phyloP scores from a whole-genome alignment of 2,113 vertebrate genomes.

The Haemorhous mexicanus region DNA sequence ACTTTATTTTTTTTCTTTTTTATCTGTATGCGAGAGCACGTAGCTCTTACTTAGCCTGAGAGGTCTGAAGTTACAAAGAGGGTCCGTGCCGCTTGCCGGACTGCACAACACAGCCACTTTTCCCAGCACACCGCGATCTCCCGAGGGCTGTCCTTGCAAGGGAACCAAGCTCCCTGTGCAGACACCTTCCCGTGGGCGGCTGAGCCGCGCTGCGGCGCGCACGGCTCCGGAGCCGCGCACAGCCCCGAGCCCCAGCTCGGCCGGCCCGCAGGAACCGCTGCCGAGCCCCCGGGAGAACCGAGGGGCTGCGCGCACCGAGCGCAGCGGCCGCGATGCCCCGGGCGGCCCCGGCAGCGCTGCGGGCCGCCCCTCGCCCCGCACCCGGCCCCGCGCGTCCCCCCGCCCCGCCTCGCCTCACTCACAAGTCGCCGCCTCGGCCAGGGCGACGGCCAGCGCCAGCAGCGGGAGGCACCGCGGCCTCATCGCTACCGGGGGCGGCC shows the following conservation, averaged over 20 bases:
- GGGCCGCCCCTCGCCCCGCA: background rate
- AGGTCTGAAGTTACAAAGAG: fast-evolving
- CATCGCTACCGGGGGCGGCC: background rate
- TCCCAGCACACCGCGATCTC: fast-evolving
- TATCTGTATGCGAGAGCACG: background rate
- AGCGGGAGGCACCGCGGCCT: background rate
- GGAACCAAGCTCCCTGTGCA: fast-evolving
- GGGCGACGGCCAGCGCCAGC: background rate
- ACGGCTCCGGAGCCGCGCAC: background rate
- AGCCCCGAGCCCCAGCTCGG: fast-evolving
- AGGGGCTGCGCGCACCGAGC: background rate
- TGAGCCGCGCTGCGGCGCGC: background rate
- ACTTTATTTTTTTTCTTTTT: background rate
- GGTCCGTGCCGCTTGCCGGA: background rate
- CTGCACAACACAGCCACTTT: background rate
- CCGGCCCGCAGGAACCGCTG: background rate
- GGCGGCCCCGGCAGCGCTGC: background rate
- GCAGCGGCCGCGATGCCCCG: background rate
- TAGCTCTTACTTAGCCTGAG: background rate
- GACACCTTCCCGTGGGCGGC: fast-evolving
- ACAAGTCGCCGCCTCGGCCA: background rate
- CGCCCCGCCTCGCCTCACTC: background rate
- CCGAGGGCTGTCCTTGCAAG: fast-evolving
- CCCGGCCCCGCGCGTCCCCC: background rate
- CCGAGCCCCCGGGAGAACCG: fast-evolving